Evolutionary conservation across 2,797 vertebrate genomes (phyloP), one percentile per base, ranked within the genome.

Genomic region (Erpetoichthys calabaricus): DNA sequence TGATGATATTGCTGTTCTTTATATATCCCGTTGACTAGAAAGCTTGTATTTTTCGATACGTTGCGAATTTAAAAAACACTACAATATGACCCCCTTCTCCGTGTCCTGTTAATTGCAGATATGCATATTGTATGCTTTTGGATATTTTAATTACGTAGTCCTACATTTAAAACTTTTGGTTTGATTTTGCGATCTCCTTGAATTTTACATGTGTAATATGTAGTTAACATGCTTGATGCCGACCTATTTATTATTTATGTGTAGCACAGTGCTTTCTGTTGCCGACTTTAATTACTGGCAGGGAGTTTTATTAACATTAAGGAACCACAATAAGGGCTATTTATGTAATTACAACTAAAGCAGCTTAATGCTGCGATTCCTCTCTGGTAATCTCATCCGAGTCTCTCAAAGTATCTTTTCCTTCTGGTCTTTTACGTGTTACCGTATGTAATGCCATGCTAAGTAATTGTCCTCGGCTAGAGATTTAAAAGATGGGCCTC

Each of bases 271-370:
- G 7, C 47, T n/a, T 50, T n/a, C 47, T 50, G 7, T 50, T n/a
- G 7, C 47, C 47, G 65, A 66, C 73, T 71, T 79, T 80, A 80
- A 78, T 81, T 80, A 81, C 54, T 45, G 66, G 65, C 57, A 65
- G 69, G 44, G 68, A 75, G 70, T 80, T 79, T 74, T 72, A 79
- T 84, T 76, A 80, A 73, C 68, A 74, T 73, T 62, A 50, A 71
- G 70, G 72, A 76, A 62, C 72, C 71, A 61, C 67, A 67, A 64
- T 60, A 67, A 64, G 78, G 76, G 75, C 75, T 66, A 10, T 54
- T 49, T 46, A 72, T 80, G 83, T 86, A 84, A 86, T 91, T 85
- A 81, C 77, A 75, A 68, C 70, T 62, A 81, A 86, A 87, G 82
- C 80, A 60, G 74, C 70, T 83, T 77, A 67, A 59, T 65, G 70